Percentiles rank a stretch among this genome's conserved stretches.
These are phyloP conservation scores for Irena cyanogastra DNA, from an alignment of 2,113 vertebrate genomes.

Conservation along the genomic window DNA sequence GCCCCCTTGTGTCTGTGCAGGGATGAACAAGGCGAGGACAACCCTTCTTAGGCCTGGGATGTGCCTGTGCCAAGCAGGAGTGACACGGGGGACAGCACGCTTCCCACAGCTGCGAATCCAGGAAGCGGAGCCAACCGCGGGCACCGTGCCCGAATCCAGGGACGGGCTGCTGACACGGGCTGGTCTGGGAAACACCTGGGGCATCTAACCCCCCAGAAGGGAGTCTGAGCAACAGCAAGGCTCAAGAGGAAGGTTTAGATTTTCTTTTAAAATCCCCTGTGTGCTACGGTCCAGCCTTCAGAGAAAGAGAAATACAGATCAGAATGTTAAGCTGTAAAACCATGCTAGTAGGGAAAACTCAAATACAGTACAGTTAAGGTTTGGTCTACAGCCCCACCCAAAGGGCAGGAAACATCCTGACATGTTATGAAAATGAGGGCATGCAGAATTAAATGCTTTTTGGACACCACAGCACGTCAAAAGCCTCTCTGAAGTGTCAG, in stretches of 20 bases:
- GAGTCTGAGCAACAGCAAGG: not conserved
- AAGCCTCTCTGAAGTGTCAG: not conserved
- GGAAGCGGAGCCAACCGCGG: not conserved
- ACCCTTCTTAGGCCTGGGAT: fast-evolving
- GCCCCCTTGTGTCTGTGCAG: not conserved
- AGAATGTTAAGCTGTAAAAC: not conserved
- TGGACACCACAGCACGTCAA: not conserved
- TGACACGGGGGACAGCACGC: fast-evolving
- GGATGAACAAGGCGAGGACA: not conserved
- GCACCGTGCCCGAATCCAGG: not conserved
- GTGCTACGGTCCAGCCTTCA: not conserved
- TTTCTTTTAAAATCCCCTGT: not conserved
- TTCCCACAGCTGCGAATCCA: not conserved
- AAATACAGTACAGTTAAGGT: not conserved
- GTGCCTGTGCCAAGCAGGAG: not conserved
- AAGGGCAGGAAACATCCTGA: not conserved
- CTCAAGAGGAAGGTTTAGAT: not conserved
- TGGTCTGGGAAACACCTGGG: not conserved
- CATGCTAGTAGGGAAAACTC: not conserved
- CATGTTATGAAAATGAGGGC: not conserved
- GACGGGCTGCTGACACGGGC: not conserved
- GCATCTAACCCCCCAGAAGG: not conserved
- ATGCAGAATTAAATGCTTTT: not conserved
- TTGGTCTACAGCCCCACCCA: not conserved
- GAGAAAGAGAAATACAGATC: not conserved